phyloP scores from a whole-genome alignment of 2,888 invertebrate species.

The Chaitophorus viminalis region DNA sequence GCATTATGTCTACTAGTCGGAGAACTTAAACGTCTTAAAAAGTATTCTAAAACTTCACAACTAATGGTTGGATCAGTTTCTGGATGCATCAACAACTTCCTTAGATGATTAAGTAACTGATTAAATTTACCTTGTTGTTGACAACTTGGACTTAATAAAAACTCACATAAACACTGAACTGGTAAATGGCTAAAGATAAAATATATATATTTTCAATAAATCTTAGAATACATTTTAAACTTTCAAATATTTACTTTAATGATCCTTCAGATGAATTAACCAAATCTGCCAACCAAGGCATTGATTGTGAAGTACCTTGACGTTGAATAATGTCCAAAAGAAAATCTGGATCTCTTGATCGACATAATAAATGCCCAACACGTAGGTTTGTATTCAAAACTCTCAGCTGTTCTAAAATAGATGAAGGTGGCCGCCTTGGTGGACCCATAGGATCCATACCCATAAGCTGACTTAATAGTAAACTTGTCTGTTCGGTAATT shows the following conservation, averaged over 20 bases:
- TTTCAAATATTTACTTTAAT: conserved; percentile 69
- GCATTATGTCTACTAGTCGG: conserved; percentile 82
- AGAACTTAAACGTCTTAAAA: conserved; percentile 84
- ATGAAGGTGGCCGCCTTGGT: conserved; percentile 82
- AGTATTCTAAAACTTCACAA: conserved; percentile 89
- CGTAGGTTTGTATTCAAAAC: conserved; percentile 80
- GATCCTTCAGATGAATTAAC: conserved; percentile 92
- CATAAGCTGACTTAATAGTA: conserved; percentile 83
- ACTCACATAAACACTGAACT: conserved; percentile 97
- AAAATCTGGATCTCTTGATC: conserved; percentile 89
- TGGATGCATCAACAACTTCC: conserved; percentile 71
- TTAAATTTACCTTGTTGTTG: conserved; percentile 79
- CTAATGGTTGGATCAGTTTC: conserved; percentile 74
- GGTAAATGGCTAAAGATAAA: conserved; percentile 78
- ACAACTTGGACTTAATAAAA: conserved; percentile 79
- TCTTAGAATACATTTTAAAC: background rate
- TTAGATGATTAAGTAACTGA: conserved; percentile 77
- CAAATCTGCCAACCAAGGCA: conserved; percentile 96
- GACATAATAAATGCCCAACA: conserved; percentile 88
- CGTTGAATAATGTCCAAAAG: conserved; percentile 91
- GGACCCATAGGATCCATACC: conserved; percentile 86
- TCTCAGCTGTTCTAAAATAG: conserved; percentile 82
- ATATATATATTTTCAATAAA: conserved; percentile 14
- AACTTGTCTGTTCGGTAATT: conserved; percentile 89
- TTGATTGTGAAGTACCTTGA: conserved; percentile 86